Percentiles rank a stretch among this genome's conserved stretches.
Evolutionary conservation across 2,888 invertebrate species (phyloP).

Genomic region (Drosophila vallismaia): DNA sequence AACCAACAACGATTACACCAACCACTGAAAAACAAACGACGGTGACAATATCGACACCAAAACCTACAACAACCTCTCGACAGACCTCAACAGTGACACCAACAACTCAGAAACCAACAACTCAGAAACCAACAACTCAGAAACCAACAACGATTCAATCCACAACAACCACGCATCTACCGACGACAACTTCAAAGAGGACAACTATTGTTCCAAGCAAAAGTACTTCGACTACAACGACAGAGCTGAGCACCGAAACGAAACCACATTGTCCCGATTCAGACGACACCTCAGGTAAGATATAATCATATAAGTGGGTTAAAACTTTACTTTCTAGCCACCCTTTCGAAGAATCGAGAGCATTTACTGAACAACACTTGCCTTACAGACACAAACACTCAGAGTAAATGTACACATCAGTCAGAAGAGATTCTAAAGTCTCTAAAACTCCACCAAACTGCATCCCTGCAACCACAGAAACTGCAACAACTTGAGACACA

Average conservation of each 20-base stretch:
- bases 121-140: slow-evolving; percentile 12
- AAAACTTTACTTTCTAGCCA: background rate
- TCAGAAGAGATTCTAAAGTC: slow-evolving; percentile 12
- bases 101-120: slow-evolving; percentile 5
- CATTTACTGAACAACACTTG: slow-evolving; percentile 30
- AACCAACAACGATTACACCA: slow-evolving; percentile 8
- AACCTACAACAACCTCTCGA: slow-evolving; percentile 1
- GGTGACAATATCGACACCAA: background rate
- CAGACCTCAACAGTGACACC: slow-evolving; percentile 6
- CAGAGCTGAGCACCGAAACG: slow-evolving; percentile 14
- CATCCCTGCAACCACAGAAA: slow-evolving; percentile 17
- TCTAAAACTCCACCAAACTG: slow-evolving; percentile 28
- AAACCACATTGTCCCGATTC: slow-evolving; percentile 19
- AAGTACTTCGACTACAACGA: slow-evolving; percentile 15
- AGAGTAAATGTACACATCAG: slow-evolving; percentile 34
- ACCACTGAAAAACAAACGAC: background rate
- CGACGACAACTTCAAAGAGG: slow-evolving; percentile 9
- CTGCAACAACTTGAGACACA: slow-evolving; percentile 33
- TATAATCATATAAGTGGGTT: background rate
- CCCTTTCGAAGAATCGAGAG: background rate
- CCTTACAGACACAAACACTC: slow-evolving; percentile 59
- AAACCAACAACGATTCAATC: slow-evolving; percentile 1
- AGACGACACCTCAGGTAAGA: slow-evolving; percentile 30
- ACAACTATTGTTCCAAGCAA: background rate
- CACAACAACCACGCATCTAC: background rate